These are phyloP conservation scores for Erebia ligea DNA, from an alignment of 2,888 invertebrate species.

Conservation along the genomic window DNA sequence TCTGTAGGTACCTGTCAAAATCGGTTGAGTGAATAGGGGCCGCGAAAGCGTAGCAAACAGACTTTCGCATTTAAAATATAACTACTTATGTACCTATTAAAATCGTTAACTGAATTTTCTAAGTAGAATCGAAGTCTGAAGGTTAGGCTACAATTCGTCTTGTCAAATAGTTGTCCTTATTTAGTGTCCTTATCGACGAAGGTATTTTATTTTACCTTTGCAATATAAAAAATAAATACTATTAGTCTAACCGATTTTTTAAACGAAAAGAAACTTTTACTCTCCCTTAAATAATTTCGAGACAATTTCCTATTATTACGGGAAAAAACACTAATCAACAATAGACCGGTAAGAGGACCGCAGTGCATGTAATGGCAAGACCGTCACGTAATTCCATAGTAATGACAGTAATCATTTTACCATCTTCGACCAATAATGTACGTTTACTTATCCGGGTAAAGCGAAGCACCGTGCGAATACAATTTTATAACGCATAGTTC, in stretches of 20 bases:
- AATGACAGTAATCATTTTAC: constrained; percentile 81
- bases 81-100: no score
- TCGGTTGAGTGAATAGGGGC: no score
- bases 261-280: constrained; percentile 35
- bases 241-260: neutral
- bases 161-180: no score
- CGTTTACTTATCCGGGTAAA: constrained; percentile 54
- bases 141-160: no score
- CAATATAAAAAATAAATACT: neutral
- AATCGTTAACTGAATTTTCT: no score
- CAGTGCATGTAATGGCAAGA: constrained; percentile 61
- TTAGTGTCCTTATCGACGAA: neutral
- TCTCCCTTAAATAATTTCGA: constrained; percentile 42
- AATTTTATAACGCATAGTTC: constrained; percentile 52
- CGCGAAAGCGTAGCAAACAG: no score
- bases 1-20: no score
- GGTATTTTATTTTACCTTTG: neutral
- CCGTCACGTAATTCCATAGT: constrained; percentile 66
- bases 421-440: constrained; percentile 73
- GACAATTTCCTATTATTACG: constrained; percentile 46
- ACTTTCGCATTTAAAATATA: no score
- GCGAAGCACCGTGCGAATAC: constrained; percentile 62
- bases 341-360: constrained; percentile 62
- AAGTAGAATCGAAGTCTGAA: no score
- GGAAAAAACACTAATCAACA: constrained; percentile 51